phyloP scores from a whole-genome alignment of 92 coral and sea anemone genomes.

The Zoanthus solanderi region DNA sequence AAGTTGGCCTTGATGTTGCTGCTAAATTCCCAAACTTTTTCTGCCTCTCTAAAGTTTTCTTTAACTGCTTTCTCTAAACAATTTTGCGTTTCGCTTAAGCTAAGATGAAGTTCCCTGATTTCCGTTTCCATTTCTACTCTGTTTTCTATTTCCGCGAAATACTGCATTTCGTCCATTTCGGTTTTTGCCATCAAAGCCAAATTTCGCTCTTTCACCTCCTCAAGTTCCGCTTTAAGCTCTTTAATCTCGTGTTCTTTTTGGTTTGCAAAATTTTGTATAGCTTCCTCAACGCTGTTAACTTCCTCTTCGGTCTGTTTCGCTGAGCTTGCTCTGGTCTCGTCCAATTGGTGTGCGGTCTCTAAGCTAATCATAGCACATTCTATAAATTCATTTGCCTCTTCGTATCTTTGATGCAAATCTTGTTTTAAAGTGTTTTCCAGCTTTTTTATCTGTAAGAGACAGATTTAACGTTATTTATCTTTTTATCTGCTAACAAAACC shows the following conservation, averaged over 20 bases:
- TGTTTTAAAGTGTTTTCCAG: slow-evolving; percentile 19
- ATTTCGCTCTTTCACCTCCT: not conserved
- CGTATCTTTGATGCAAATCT: slow-evolving; percentile 1
- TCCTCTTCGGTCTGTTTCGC: slow-evolving; percentile 6
- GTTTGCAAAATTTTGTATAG: not conserved
- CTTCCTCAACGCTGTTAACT: slow-evolving; percentile 6
- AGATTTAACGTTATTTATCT: not conserved
- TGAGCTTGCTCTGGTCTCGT: not conserved
- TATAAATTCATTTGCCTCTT: slow-evolving; percentile 21
- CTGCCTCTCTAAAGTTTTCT: slow-evolving; percentile 14
- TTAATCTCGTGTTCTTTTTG: not conserved
- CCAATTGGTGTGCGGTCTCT: slow-evolving; percentile 7
- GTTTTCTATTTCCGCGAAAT: not conserved
- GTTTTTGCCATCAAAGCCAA: not conserved
- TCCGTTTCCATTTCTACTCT: slow-evolving; percentile 1
- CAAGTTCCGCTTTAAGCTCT: slow-evolving; percentile 6
- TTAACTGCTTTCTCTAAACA: not conserved
- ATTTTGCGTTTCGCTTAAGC: not conserved
- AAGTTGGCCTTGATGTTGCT: not conserved
- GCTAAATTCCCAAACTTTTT: slow-evolving; percentile 12
- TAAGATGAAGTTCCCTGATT: slow-evolving; percentile 10
- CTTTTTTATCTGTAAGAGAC: not conserved
- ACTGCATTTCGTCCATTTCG: slow-evolving; percentile 1
- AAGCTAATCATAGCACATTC: slow-evolving; percentile 15
- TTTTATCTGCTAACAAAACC: not conserved